Evolutionary conservation across 2,113 vertebrate genomes (phyloP), one percentile per base, ranked within the genome.

Genomic region (Gila orcuttii): DNA sequence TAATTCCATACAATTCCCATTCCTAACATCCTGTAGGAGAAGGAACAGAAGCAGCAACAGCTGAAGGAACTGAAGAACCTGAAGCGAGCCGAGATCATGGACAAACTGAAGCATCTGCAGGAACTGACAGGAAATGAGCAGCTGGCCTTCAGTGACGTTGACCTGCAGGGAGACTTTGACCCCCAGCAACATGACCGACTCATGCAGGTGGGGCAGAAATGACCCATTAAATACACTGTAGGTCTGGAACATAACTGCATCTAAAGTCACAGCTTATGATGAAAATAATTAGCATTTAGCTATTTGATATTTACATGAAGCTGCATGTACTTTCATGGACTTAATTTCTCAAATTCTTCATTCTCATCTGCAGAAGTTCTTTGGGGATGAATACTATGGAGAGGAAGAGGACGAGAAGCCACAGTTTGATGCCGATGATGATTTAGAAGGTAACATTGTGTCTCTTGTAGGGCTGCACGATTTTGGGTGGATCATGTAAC

Each of bases 41-140:
- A 96, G 77, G 95, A 94, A 3, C 96, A 94, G 89, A 97, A 97
- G 88, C 95, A 82, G 12, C 95, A 97, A 90, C 96, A 97, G 87
- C 92, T 98, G 88, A 97, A 97, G 90, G 96, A 97, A 90, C 91
- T 98, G 81, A 98, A 97, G 93, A 97, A 97, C 90, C 90, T 98
- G 88, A 97, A 97, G 92, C 91, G 96, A 19, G 94, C 88, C 3
- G 96, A 97, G 93, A 96, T 98, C 60, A 88, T 96, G 91, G 94
- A 96, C 59, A 96, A 96, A 86, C 92, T 98, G 87, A 93, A 94
- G 79, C 94, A 47, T 88, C 94, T 98, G 9, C 91, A 94, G 85
- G 95, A 96, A 90, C 93, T 96, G 88, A 96, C 95, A 0, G 97
- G 96, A 8, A 96, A 95, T 0, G 76, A 95, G 80, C 84, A 93